A percentile compares a stretch with the other conserved stretches of the same genome.
Conservation (phyloP, 1,140 invertebrate genomes). For the Ephestia elutella region DNA sequence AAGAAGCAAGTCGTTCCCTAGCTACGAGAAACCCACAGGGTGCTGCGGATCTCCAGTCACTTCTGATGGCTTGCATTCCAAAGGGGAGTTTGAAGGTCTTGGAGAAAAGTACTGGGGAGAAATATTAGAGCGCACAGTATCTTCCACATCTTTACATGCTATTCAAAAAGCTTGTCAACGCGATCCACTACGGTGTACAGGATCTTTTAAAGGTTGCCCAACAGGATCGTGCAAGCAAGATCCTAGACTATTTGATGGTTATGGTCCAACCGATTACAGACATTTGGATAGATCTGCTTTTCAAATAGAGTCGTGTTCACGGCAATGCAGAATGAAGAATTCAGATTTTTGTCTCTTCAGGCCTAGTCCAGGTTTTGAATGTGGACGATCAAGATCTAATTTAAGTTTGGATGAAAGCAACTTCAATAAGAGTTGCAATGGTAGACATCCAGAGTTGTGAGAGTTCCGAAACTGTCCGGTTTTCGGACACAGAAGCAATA, state of each 20-base stretch:
- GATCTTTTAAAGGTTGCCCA: conserved; percentile 67
- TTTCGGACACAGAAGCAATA: conserved; percentile 72
- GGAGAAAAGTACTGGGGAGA: conserved; percentile 87
- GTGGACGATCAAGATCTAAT: conserved; percentile 66
- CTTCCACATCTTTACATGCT: conserved; percentile 79
- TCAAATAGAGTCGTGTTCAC: conserved; percentile 67
- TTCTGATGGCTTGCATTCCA: conserved; percentile 68
- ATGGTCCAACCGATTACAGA: conserved; percentile 59
- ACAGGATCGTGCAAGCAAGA: conserved; percentile 54
- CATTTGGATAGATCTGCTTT: conserved; percentile 68
- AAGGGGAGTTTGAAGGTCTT: conserved; percentile 79
- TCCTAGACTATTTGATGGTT: conserved; percentile 65
- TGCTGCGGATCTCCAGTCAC: conserved; percentile 66
- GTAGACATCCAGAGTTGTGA: conserved; percentile 72
- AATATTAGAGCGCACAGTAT: conserved; percentile 82
- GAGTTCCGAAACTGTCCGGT: conserved; percentile 70
- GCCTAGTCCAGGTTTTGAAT: conserved; percentile 54
- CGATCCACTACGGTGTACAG: conserved; percentile 58
- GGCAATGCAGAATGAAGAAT: conserved; percentile 64
- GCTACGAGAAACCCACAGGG: conserved; percentile 63
- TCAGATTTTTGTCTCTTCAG: conserved; percentile 69
- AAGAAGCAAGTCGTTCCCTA: conserved; percentile 55
- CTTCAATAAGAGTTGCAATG: conserved; percentile 68
- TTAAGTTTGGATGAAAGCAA: conserved; percentile 70
- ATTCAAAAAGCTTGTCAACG: conserved; percentile 76